These are phyloP conservation scores for Betta splendens DNA, from an alignment of 2,797 vertebrate species.

Conservation along the genomic window DNA sequence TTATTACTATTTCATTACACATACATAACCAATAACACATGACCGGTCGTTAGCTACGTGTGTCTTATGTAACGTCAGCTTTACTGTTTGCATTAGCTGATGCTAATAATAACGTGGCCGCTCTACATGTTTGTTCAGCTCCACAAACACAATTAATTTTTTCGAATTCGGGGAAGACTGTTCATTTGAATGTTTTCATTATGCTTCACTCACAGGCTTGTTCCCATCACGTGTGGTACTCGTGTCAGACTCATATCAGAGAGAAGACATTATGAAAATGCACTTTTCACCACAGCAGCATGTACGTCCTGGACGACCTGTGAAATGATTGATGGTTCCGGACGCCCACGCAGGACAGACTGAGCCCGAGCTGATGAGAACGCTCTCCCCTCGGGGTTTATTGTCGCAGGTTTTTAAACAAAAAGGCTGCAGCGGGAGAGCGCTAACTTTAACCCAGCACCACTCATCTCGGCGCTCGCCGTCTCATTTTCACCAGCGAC, in stretches of 20 bases:
- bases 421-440: neutral
- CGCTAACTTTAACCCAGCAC: neutral
- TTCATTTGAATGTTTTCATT: neutral
- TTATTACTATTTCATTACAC: neutral
- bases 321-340: neutral
- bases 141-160: too few relatives aligned
- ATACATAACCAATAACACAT: too few relatives aligned
- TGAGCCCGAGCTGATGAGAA: neutral
- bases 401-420: neutral
- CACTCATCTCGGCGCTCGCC: neutral
- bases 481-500: conserved; percentile 1
- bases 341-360: neutral
- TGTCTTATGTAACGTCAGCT: neutral
- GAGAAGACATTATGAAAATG: too few relatives aligned
- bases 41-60: neutral
- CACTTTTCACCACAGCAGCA: too few relatives aligned
- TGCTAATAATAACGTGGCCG: neutral
- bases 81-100: neutral
- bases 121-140: neutral
- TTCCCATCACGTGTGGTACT: too few relatives aligned
- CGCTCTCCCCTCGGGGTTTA: neutral
- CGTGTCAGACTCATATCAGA: too few relatives aligned
- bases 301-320: too few relatives aligned
- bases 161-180: too few relatives aligned
- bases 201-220: too few relatives aligned